Evolutionary conservation across 2,797 vertebrate genomes (phyloP), one percentile per base, ranked within the genome.

Genomic region (Phylloscopus collybita): DNA sequence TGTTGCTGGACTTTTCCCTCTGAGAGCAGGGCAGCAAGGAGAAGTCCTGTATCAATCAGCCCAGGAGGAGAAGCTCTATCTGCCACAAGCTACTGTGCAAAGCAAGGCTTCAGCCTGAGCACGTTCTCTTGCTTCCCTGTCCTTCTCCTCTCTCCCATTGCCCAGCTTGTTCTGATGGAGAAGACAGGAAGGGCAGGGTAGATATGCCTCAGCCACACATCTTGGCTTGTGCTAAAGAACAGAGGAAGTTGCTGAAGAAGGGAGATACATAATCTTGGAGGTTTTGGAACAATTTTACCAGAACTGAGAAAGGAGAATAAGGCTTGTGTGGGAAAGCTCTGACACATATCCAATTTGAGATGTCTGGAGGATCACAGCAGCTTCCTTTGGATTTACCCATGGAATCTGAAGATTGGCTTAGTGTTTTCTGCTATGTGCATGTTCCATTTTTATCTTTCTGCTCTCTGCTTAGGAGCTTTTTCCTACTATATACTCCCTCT

Each of bases 301-400:
- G 91, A 90, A 88, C 61, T 88, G 69, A 91, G 92, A 94, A 95
- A 83, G 66, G 62, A 95, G 82, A 86, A 38, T 65, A 94, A 80
- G 69, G 30, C 40, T 38, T 92, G 75, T 92, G 87, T 94, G 85
- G 70, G 87, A 91, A 92, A 90, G 80, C 89, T 91, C 85, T 96
- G 72, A 91, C 87, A 86, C 23, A 3, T 32, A 88, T 83, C 92
- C 85, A 91, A 13, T 75, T 66, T 56, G 75, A 79, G 91, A 78
- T 92, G 72, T 92, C 92, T 74, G 79, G 71, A 85, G 65, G 51
- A 91, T 80, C 75, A 72, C 73, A 83, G 80, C 84, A 86, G 47
- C 86, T 96, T 85, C 86, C 42, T 83, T 80, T 90, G 75, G 85
- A 92, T 90, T 96, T 88, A 69, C 84, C 80, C 72, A 78, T 16